Evolutionary conservation across 2,797 vertebrate genomes (phyloP).

Genomic region (Scomberomorus guttatus): DNA sequence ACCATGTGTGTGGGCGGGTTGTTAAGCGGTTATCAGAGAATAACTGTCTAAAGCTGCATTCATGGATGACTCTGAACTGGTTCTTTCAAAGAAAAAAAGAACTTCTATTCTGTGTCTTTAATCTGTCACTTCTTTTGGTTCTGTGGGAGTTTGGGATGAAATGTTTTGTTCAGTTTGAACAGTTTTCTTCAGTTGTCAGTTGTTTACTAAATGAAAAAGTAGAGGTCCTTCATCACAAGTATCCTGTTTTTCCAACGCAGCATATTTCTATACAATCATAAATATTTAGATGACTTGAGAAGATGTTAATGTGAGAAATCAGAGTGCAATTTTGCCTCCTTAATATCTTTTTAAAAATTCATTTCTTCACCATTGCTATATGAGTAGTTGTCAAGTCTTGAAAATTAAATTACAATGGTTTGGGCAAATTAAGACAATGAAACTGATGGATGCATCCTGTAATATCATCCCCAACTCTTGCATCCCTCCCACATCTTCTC

Average conservation of each 20-base stretch:
- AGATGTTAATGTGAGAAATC: background rate
- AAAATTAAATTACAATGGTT: background rate
- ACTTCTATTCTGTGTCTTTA: conserved; percentile 40
- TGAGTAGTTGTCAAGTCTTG: background rate
- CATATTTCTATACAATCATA: too few relatives aligned
- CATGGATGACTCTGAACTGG: conserved; percentile 13
- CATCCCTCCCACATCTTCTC: background rate
- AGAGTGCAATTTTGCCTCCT: background rate
- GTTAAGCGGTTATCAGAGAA: conserved; percentile 42
- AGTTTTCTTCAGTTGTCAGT: conserved; percentile 53
- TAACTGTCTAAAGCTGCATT: conserved; percentile 55
- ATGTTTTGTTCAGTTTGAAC: conserved; percentile 9
- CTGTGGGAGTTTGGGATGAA: conserved; percentile 57
- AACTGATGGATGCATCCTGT: conserved; percentile 1
- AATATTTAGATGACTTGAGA: too few relatives aligned
- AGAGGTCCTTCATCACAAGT: background rate
- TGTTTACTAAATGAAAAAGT: conserved; percentile 15
- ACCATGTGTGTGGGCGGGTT: conserved; percentile 35
- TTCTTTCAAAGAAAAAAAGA: conserved; percentile 30
- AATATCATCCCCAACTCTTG: background rate
- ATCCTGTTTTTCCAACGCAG: conserved; percentile 10
- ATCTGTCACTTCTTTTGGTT: conserved; percentile 41
- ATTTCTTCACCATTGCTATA: too few relatives aligned
- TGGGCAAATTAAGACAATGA: background rate
- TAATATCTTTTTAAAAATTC: background rate